Evolutionary conservation across 2,888 invertebrate genomes (phyloP), one percentile per base, ranked within the genome.

Genomic region (Platypus cylindrus): DNA sequence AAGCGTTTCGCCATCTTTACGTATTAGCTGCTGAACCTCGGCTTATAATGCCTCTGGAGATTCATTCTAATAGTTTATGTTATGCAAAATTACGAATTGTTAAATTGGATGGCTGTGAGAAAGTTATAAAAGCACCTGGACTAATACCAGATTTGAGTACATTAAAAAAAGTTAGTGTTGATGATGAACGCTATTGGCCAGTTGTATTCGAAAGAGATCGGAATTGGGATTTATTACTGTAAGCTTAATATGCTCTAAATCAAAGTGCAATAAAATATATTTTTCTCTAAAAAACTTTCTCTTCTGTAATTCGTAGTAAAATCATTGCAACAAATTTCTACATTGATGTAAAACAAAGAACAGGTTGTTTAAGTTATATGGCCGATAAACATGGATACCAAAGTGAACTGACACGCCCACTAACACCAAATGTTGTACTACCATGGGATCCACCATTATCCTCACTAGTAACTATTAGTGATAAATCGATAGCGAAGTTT

Each of bases 1-100:
- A 98, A 71, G 95, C 97, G 0, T 80, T 98, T 53, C 71, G 97
- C 2, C 97, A 98, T 62, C 67, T 98, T 14, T 98, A 97, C 60
- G 93, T 94, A 0, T 59, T 98, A 44, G 95, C 97, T 0, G 82
- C 84, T 0, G 91, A 97, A 55, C 85, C 90, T 0, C 68, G 97
- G 8, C 65, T 97, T 8, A 67, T 98, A 32, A 66, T 94, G 34
- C 91, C 95, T 0, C 71, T 82, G 17, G 91, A 94, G 54, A 75
- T 91, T 8, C 76, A 75, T 53, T 79, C 78, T 1, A 77, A 80
- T 15, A 74, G 78, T 46, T 69, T 82, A 22, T 89, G 90, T 53
- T 85, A 89, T 48, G 86, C 83, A 1, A 79, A 83, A 40, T 68
- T 94, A 40, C 71, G 70, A 55, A 66, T 83, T 47, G 59, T 63